Evolutionary conservation across 2,888 invertebrate genomes (phyloP), one percentile per base, ranked within the genome.

Genomic region (Drosophila peninsularis): DNA sequence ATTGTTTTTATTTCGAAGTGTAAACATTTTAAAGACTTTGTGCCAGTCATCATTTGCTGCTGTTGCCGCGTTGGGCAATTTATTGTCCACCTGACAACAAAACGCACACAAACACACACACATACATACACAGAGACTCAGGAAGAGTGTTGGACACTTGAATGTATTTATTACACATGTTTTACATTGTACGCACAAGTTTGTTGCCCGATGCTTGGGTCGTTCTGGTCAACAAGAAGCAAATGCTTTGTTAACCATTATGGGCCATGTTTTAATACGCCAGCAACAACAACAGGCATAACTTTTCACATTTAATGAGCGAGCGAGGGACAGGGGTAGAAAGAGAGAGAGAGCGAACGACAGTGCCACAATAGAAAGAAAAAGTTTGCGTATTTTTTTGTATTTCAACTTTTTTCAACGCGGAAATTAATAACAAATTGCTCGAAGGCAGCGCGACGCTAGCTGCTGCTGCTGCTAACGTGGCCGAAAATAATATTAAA

Each of bases 371-470:
- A 72, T 58, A 54, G 61, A 73, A 57, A 66, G 66, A 58, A 75
- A 82, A 73, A 83, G 75, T 72, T 56, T 44, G 13, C 3, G 44
- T 44, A 24, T 82, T 78, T 49, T 17, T 41, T 42, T 52, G 44
- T 45, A 47, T 49, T 65, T 71, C 69, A 75, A 89, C 82, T 80
- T 89, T 70, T 71, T 55, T 69, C 70, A 73, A 71, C 72, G 71
- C 71, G 86, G 83, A 87, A 89, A 89, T 87, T 89, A 88, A 89
- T 84, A 90, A 89, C 84, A 88, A 90, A 88, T 90, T 87, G 85
- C 80, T 77, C 75, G 70, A 89, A 89, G 85, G 75, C 87, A 72
- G 54, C 77, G 67, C 71, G 80, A 80, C 85, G 39, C 14, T 17
- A 34, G 24, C 10, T 39, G 42, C 10, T 19, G 41, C 36, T 37